These are phyloP conservation scores for Haliclona indistincta DNA, from an alignment of 37 sponge, comb jelly and placozoan genomes.

Conservation along the genomic window DNA sequence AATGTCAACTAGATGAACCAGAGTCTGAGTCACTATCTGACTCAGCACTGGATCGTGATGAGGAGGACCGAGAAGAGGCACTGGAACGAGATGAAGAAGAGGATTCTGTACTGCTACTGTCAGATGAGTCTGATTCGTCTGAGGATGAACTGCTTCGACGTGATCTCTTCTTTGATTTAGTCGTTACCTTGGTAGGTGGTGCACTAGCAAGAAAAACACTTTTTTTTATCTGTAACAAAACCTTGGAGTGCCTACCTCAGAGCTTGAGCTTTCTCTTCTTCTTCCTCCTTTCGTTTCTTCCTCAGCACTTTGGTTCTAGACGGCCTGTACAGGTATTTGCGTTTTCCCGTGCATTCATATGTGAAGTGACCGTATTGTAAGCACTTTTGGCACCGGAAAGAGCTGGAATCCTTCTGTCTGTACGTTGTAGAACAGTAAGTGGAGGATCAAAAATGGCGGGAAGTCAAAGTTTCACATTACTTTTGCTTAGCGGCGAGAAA, in stretches of 20 bases:
- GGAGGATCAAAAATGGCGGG: background rate
- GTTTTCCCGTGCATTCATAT: constrained; percentile 80
- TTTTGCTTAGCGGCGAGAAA: constrained; percentile 47
- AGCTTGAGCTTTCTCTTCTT: background rate
- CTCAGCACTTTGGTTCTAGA: constrained; percentile 67
- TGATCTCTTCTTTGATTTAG: too few relatives aligned
- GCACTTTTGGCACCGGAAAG: constrained; percentile 87
- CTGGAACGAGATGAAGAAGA: background rate
- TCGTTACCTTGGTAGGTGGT: too few relatives aligned
- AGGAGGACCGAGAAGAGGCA: background rate
- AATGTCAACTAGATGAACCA: too few relatives aligned
- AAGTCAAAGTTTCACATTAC: too few relatives aligned
- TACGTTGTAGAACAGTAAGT: background rate
- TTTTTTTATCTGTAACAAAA: background rate
- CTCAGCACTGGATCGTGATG: background rate
- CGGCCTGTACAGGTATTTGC: constrained; percentile 75
- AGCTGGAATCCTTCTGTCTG: constrained; percentile 76
- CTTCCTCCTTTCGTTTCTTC: background rate
- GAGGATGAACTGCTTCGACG: background rate
- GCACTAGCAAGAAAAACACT: too few relatives aligned
- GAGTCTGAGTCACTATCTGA: constrained; percentile 4
- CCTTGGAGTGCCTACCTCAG: background rate
- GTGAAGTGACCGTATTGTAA: constrained; percentile 85
- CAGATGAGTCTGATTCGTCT: too few relatives aligned
- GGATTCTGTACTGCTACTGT: background rate